phyloP scores from a whole-genome alignment of 2,888 invertebrate genomes.

The Phania funesta region DNA sequence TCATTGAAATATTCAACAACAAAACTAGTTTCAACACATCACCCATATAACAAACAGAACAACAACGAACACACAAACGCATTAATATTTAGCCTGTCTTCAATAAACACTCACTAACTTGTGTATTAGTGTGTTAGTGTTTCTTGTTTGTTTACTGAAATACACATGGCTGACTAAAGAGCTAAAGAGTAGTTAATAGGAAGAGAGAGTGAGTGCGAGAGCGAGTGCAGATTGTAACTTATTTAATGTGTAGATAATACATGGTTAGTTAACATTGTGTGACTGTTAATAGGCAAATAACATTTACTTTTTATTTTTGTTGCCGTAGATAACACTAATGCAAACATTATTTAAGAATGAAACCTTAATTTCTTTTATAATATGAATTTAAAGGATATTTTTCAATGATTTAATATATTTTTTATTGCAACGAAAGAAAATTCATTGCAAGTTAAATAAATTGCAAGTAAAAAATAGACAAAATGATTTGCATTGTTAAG shows the following conservation, averaged over 20 bases:
- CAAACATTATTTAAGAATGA: no score
- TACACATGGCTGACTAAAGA: slow-evolving; percentile 52
- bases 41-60: background rate
- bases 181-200: background rate
- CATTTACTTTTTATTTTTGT: no score
- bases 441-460: no score
- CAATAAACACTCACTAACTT: slow-evolving; percentile 29
- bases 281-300: no score
- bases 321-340: no score
- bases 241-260: background rate
- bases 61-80: background rate
- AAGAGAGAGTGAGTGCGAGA: background rate
- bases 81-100: background rate
- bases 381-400: no score
- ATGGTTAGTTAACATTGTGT: background rate
- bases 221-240: background rate
- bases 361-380: no score
- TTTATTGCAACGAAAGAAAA: no score
- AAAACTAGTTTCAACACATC: slow-evolving; percentile 57
- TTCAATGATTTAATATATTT: no score
- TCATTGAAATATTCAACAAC: slow-evolving; percentile 37
- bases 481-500: no score
- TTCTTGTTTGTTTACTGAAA: slow-evolving; percentile 47
- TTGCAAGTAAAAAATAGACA: no score
- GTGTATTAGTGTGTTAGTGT: slow-evolving; percentile 14